Conservation (phyloP, 2,797 vertebrate genomes). For the Melanotaenia parkinsoni region DNA sequence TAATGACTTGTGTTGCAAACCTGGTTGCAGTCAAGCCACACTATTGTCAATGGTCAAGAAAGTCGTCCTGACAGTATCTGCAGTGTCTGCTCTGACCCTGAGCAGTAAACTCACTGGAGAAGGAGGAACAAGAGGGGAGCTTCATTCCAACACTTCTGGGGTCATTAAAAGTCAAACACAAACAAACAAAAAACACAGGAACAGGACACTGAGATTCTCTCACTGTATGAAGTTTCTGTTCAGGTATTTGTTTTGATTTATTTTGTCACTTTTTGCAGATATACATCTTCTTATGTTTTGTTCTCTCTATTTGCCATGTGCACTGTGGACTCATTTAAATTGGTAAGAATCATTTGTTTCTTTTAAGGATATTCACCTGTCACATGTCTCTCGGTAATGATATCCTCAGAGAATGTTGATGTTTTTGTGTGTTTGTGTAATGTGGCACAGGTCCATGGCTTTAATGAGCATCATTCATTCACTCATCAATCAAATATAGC, state of each 20-base stretch:
- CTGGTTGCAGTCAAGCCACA: slow-evolving; percentile 33
- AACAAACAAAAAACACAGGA: not conserved
- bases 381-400: slow-evolving; percentile 39
- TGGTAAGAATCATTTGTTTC: slow-evolving; percentile 32
- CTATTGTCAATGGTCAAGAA: slow-evolving; percentile 28
- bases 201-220: not conserved
- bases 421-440: slow-evolving; percentile 22
- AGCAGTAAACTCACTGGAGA: not conserved
- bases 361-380: slow-evolving; percentile 36
- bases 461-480: slow-evolving; percentile 62
- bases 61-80: slow-evolving; percentile 2
- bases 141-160: not conserved
- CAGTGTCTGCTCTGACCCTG: not conserved
- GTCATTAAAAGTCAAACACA: not conserved
- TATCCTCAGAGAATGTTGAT: slow-evolving; percentile 31
- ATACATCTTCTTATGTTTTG: not conserved
- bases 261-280: not conserved
- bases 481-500: slow-evolving; percentile 47
- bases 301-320: slow-evolving; percentile 3
- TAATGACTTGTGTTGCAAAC: slow-evolving; percentile 31
- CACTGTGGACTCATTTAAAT: not conserved
- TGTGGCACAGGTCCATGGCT: slow-evolving; percentile 31
- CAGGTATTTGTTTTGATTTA: not conserved
- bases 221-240: not conserved
- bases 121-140: not conserved